These are phyloP conservation scores for Dolichotis patagonum DNA, from an alignment of 2,113 vertebrate species.

Conservation along the genomic window DNA sequence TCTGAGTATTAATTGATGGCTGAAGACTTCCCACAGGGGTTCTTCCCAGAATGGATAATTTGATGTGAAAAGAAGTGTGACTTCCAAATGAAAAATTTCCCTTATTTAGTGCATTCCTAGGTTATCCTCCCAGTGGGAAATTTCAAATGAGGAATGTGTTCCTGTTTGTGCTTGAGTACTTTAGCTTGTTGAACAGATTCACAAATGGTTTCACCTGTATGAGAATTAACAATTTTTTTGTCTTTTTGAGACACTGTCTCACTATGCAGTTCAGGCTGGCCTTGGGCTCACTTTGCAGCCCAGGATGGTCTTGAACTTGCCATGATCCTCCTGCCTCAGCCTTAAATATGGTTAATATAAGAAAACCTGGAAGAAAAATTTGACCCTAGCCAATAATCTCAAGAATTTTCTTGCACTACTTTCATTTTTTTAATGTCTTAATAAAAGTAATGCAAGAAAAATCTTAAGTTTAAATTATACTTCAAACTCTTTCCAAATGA, in stretches of 20 bases:
- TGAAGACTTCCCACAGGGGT: background rate
- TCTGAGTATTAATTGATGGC: no score
- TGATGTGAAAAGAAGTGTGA: background rate
- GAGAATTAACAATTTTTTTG: background rate
- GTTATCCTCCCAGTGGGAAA: background rate
- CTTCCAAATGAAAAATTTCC: background rate
- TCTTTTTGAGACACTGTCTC: no score
- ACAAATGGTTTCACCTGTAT: background rate
- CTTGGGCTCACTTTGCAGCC: no score
- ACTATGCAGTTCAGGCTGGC: no score
- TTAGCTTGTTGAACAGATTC: background rate
- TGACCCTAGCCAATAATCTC: background rate
- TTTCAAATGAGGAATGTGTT: background rate
- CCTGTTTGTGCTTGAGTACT: background rate
- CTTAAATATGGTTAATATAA: background rate
- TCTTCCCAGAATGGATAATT: background rate
- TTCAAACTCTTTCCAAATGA: background rate
- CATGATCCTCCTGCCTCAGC: no score
- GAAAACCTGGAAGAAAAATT: background rate
- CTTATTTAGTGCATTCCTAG: background rate
- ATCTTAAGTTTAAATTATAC: background rate
- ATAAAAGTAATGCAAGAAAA: no score
- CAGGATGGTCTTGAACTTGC: no score
- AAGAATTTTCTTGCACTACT: background rate
- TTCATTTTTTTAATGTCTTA: background rate